Evolutionary conservation across 2,113 vertebrate species (phyloP).

Genomic region (Malurus melanocephalus): DNA sequence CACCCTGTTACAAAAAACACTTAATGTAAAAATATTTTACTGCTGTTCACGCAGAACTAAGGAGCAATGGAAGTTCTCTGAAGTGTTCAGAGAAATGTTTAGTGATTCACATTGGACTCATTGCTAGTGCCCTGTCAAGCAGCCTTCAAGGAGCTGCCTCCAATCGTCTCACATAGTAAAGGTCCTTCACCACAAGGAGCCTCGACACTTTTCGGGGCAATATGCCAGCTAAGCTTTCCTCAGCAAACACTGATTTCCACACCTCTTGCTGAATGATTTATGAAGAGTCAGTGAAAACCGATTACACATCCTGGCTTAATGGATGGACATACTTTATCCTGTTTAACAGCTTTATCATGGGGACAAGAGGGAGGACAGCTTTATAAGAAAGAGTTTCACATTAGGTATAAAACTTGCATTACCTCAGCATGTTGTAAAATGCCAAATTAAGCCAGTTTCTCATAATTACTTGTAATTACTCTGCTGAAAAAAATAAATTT

Average conservation of each 20-base stretch:
- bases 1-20: neutral
- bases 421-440: neutral
- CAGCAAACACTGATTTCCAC: neutral
- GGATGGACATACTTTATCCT: neutral
- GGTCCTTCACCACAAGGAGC: neutral
- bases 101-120: neutral
- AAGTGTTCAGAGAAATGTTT: neutral
- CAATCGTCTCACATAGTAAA: neutral
- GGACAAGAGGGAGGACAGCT: neutral
- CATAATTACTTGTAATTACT: neutral
- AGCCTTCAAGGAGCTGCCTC: neutral
- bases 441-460: neutral
- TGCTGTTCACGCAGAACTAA: neutral
- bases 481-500: neutral
- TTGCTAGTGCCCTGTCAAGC: neutral
- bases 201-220: neutral
- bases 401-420: neutral
- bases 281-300: neutral
- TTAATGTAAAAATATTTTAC: neutral
- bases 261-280: conserved; percentile 4
- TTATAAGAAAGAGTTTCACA: neutral
- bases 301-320: neutral
- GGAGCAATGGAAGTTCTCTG: neutral
- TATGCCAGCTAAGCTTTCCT: neutral
- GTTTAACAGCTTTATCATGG: neutral